A percentile compares a stretch with the other conserved stretches of the same genome.
Evolutionary conservation across 2,888 invertebrate genomes (phyloP).

Genomic region (Chrysopilus asiliformis): DNA sequence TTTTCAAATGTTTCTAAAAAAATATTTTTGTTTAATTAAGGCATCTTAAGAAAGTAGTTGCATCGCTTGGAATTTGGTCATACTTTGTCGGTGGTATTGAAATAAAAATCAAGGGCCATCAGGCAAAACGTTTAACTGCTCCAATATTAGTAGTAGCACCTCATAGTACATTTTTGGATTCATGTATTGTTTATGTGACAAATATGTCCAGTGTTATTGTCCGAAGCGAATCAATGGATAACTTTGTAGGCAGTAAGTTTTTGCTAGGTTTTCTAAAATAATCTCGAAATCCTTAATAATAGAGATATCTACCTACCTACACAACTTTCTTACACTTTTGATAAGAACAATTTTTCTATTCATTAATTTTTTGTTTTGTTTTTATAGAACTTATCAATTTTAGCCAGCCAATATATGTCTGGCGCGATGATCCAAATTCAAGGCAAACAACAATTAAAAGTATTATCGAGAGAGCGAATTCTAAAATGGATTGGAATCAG

Average conservation of each 20-base stretch:
- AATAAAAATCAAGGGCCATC: conserved; percentile 60
- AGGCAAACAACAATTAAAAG: conserved; percentile 80
- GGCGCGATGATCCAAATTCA: conserved; percentile 85
- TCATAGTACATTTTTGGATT: conserved; percentile 81
- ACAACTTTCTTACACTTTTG: conserved; percentile 8
- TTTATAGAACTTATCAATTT: conserved; percentile 74
- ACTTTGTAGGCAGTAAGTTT: conserved; percentile 83
- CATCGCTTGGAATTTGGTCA: conserved; percentile 58
- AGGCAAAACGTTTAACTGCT: conserved; percentile 62
- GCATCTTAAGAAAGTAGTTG: conserved; percentile 50
- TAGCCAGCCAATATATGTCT: conserved; percentile 90
- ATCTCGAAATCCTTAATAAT: not conserved
- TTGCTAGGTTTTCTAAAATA: too few species aligned
- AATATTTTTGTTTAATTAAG: conserved; percentile 37
- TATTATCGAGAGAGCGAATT: conserved; percentile 72
- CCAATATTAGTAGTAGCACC: conserved; percentile 79
- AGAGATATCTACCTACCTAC: conserved; percentile 1
- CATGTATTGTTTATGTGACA: conserved; percentile 69
- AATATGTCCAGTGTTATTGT: conserved; percentile 75
- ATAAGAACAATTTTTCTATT: conserved; percentile 1
- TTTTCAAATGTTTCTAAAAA: not conserved
- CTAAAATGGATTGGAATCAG: conserved; percentile 81
- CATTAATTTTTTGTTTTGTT: too few species aligned
- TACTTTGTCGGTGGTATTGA: conserved; percentile 67
- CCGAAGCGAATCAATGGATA: conserved; percentile 65